Base-by-base conservation (phyloP, 1,140 invertebrate species). In the Agrypnia vestita region DNA sequence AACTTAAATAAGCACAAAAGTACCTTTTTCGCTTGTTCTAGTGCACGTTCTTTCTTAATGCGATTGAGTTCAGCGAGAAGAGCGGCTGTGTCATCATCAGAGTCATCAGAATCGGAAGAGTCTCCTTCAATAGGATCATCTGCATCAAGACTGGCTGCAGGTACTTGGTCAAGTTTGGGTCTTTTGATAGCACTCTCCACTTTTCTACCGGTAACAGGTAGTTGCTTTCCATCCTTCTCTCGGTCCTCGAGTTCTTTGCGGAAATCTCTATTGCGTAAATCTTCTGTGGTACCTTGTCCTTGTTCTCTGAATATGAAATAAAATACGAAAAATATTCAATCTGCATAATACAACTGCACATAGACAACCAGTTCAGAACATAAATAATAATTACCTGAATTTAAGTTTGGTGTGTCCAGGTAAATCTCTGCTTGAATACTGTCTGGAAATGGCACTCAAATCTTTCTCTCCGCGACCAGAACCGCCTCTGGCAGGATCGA, bases 401-500 rank as follows among this genome's bases (percentile, higher is more conserved):
- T 99, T 99, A 3, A 99, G 88, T 91, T 98, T 99, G 1, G 95
- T 98, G 85, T 99, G 98, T 0, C 94, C 94, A 46, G 98, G 98
- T 84, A 99, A 92, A 94, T 99, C 99, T 86, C 98, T 92, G 82
- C 97, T 98, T 1, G 98, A 99, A 88, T 99, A 99, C 88, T 99
- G 99, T 85, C 98, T 96, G 12, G 98, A 99, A 79, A 99, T 94
- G 67, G 97, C 97, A 91, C 97, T 98, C 15, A 99, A 90, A 91
- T 99, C 97, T 86, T 98, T 98, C 90, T 99, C 98, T 61, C 97
- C 97, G 74, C 97, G 92, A 6, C 97, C 97, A 85, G 94, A 93
- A 1, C 98, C 98, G 76, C 98, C 98, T 85, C 96, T 91, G 12
- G 98, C 98, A 55, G 98, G 97, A 87, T 99, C 97, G 90, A 99